phyloP scores from a whole-genome alignment of 2,113 vertebrate species.

The Otocyon megalotis region DNA sequence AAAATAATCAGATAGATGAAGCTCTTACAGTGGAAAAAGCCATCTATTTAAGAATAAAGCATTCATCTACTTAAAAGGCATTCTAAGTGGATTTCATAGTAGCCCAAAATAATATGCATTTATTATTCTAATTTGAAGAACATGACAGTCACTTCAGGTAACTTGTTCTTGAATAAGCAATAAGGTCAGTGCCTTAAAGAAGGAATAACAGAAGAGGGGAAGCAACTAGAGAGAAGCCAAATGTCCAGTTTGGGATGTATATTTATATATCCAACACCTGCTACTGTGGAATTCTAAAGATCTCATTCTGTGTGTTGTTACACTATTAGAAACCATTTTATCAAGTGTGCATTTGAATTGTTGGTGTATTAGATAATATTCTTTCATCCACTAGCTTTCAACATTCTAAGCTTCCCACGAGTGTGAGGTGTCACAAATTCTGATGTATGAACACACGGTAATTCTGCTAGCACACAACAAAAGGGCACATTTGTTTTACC shows the following conservation, averaged over 20 bases:
- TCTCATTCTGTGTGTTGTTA: conserved; percentile 47
- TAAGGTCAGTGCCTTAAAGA: conserved; percentile 44
- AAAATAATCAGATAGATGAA: conserved; percentile 47
- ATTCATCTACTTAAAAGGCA: conserved; percentile 31
- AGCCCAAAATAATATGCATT: background rate
- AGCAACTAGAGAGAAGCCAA: conserved; percentile 29
- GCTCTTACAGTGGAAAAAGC: background rate
- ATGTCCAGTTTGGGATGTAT: background rate
- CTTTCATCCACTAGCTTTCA: conserved; percentile 33
- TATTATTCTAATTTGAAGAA: conserved; percentile 39
- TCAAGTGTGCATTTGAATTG: conserved; percentile 55
- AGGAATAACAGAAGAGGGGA: background rate
- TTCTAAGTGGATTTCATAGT: background rate
- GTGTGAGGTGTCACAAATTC: conserved; percentile 26
- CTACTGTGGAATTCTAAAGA: background rate
- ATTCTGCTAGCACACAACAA: conserved; percentile 5
- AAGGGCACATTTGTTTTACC: conserved; percentile 52
- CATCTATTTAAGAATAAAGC: conserved; percentile 15
- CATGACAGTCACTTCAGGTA: background rate
- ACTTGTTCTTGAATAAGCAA: conserved; percentile 38
- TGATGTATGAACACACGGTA: background rate
- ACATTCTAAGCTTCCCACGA: background rate
- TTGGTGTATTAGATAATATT: conserved; percentile 54
- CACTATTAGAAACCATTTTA: conserved; percentile 60
- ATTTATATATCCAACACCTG: conserved; percentile 69